phyloP scores from a whole-genome alignment of 2,113 vertebrate species.

The Tricholaema leucomelas region DNA sequence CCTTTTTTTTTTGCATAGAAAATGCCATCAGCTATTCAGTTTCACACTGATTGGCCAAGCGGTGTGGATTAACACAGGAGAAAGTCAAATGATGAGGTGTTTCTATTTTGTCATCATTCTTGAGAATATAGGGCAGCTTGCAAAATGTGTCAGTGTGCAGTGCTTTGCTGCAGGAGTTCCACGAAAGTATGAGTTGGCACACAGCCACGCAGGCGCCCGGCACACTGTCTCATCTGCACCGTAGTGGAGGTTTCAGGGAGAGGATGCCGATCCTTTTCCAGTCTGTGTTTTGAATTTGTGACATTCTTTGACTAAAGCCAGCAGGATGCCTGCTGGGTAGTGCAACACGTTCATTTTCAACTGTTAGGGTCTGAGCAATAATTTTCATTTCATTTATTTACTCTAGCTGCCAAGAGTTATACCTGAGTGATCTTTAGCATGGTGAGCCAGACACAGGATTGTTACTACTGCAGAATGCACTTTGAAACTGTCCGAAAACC shows the following conservation, averaged over 20 bases:
- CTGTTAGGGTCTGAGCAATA: background rate
- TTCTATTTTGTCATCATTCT: background rate
- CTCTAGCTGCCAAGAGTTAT: background rate
- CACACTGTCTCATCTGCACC: background rate
- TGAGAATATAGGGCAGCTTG: background rate
- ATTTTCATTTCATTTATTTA: conserved; percentile 12
- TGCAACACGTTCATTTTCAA: background rate
- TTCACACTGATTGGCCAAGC: background rate
- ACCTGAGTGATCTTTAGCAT: background rate
- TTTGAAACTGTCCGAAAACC: background rate
- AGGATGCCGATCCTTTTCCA: background rate
- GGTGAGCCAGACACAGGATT: background rate
- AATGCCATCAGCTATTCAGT: background rate
- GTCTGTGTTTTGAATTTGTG: background rate
- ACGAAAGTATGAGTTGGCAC: background rate
- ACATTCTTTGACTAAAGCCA: background rate
- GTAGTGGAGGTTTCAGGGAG: background rate
- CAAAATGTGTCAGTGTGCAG: background rate
- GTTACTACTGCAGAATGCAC: background rate
- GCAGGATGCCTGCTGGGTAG: background rate
- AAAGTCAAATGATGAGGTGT: background rate
- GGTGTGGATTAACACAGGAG: background rate
- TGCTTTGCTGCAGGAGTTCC: conserved; percentile 10
- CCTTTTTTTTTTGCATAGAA: background rate
- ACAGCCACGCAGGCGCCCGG: background rate